Evolutionary conservation across 2,888 invertebrate species (phyloP), one percentile per base, ranked within the genome.

Genomic region (Alcis repandata): DNA sequence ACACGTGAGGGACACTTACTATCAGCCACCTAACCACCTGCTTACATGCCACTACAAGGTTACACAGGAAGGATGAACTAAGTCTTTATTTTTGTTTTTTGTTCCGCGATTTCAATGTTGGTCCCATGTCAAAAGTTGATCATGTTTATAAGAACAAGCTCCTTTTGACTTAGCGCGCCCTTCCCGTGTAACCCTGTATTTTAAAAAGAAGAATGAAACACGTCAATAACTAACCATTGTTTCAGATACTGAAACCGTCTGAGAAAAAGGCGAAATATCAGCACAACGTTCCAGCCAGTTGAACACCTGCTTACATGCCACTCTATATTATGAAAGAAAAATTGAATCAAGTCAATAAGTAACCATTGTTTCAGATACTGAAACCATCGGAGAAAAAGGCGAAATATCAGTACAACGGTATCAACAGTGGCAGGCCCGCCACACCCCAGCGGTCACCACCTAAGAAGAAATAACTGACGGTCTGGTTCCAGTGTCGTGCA

Each of bases 331-430:
- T 45, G 7, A 60, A 36, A 51, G 51, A 51, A 51, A 51, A 51
- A 51, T 53, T 53, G 40, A 53, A 53, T 15, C 20, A 53, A 53
- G 40, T 40, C n/a, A 40, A 53, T 53, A 40, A 53, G 6, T 9
- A 38, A 59, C 54, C 71, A 53, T 33, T 32, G 63, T 53, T 76
- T 86, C 90, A 99, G 99, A 99, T 99, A 83, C 93, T 99, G 91
- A 99, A 99, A 93, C 99, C 99, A 82, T 99, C 99, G 69, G 99
- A 99, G 94, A 99, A 99, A 94, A 99, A 99, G 94, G 99, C 99
- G 77, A 99, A 99, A 94, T 99, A 99, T 92, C 98, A 99, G 88
- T 99, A 99, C 93, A 96, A 96, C 80, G 97, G 97, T 79, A 95
- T 97, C 92, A 97, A 97, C 91, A 97, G 97, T 71, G 96, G 97